Percentiles rank a stretch among this genome's conserved stretches.
Evolutionary conservation across 2,113 vertebrate genomes (phyloP).

Genomic region (Alosa alosa): DNA sequence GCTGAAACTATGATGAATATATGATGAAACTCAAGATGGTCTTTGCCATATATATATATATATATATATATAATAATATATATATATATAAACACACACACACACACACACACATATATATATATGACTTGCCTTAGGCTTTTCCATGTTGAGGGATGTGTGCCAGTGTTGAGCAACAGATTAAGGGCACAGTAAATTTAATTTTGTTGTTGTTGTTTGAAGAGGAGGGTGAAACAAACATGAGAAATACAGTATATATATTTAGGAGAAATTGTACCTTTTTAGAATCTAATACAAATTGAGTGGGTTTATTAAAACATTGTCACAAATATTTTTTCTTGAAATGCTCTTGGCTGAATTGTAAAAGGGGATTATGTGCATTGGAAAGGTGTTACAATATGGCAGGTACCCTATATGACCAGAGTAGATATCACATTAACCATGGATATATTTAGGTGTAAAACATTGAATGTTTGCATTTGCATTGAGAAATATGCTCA

Average conservation of each 20-base stretch:
- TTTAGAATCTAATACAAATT: slow-evolving; percentile 7
- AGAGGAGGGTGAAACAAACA: not conserved
- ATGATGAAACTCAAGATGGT: not conserved
- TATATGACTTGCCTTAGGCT: not conserved
- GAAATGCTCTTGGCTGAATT: not conserved
- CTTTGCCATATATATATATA: not conserved
- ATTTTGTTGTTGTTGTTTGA: not conserved
- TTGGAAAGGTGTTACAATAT: not conserved
- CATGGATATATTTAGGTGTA: not conserved
- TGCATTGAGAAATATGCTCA: not conserved
- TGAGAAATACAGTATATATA: not conserved
- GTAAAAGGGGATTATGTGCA: not conserved
- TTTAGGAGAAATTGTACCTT: not conserved
- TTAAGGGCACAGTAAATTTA: not conserved
- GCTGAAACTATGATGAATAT: not conserved
- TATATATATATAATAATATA: too few relatives aligned
- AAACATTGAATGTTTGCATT: not conserved
- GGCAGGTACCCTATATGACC: not conserved
- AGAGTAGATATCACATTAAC: slow-evolving; percentile 1
- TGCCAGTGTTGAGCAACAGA: not conserved
- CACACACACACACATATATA: too few relatives aligned
- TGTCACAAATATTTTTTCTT: not conserved
- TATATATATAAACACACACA: too few relatives aligned
- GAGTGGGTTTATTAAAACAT: not conserved
- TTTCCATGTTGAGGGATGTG: not conserved